phyloP scores from a whole-genome alignment of 2,113 vertebrate genomes.

The Hylia prasina region DNA sequence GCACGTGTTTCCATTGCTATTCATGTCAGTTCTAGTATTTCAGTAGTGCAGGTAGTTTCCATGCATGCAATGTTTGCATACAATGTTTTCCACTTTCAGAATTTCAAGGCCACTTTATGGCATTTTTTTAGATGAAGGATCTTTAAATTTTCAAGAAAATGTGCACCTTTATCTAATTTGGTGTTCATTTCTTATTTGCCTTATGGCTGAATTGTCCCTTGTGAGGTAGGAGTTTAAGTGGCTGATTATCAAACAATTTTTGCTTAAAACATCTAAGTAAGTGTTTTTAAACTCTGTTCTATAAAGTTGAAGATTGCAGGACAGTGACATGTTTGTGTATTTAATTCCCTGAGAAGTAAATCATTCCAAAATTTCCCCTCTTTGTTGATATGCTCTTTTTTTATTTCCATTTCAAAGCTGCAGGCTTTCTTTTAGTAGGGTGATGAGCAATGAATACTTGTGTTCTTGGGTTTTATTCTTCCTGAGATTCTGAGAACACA shows the following conservation, averaged over 20 bases:
- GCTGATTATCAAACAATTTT: background rate
- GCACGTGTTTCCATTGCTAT: fast-evolving
- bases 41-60: background rate
- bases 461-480: background rate
- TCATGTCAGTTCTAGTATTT: background rate
- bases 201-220: background rate
- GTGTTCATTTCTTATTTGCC: background rate
- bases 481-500: background rate
- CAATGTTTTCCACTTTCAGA: background rate
- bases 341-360: background rate
- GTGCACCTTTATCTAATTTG: background rate
- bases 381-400: background rate
- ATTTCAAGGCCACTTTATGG: background rate
- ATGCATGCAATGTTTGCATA: background rate
- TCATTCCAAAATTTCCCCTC: background rate
- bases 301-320: background rate
- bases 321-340: background rate
- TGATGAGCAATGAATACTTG: background rate
- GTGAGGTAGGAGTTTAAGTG: background rate
- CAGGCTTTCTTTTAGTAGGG: background rate
- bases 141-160: background rate
- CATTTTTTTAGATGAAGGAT: background rate
- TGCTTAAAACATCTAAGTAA: background rate
- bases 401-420: background rate
- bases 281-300: background rate